Evolutionary conservation across 2,888 invertebrate genomes (phyloP).

Genomic region (Cataglyphis livida): DNA sequence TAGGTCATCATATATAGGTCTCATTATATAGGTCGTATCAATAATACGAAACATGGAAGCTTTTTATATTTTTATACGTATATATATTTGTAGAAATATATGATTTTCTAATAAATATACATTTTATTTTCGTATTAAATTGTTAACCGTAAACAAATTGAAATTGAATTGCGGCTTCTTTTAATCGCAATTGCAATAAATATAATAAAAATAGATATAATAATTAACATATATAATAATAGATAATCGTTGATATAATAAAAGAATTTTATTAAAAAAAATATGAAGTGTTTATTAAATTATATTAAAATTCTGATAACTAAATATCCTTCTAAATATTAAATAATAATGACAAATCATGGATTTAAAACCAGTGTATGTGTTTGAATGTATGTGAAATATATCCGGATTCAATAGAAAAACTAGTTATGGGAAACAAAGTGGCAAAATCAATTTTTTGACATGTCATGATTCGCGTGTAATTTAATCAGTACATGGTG

Average conservation of each 20-base stretch:
- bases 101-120: background rate
- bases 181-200: background rate
- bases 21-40: constrained; percentile 2
- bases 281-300: background rate
- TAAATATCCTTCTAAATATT: background rate
- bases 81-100: background rate
- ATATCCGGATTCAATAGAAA: background rate
- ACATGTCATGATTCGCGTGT: background rate
- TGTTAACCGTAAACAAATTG: background rate
- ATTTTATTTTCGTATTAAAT: background rate
- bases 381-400: background rate
- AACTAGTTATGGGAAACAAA: constrained; percentile 25
- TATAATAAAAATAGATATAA: background rate
- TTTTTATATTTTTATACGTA: background rate
- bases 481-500: constrained; percentile 27
- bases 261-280: background rate
- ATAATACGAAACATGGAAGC: background rate
- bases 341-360: background rate
- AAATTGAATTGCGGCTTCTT: background rate
- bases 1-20: too few species aligned
- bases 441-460: constrained; percentile 26
- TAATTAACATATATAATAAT: background rate
- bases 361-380: background rate
- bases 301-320: background rate
- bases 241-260: background rate